phyloP scores from a whole-genome alignment of 1,140 invertebrate species.

The Pteromalus puparum region DNA sequence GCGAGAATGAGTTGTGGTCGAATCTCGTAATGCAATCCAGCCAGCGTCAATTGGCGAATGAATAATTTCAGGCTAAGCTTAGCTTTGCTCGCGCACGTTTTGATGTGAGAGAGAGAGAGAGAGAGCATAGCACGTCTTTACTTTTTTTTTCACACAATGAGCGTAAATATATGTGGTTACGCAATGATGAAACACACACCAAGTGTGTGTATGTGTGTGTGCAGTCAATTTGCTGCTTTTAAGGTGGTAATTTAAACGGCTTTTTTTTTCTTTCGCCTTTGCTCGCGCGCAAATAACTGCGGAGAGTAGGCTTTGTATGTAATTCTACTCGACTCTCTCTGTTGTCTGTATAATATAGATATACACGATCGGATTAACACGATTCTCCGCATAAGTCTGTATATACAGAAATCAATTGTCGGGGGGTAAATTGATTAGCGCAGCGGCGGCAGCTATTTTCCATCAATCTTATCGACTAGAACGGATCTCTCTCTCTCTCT shows the following conservation, averaged over 20 bases:
- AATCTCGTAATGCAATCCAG: conserved; percentile 30
- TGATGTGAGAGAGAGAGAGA: not conserved
- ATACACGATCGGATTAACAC: not conserved
- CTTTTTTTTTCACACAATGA: conserved; percentile 11
- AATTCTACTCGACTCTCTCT: not conserved
- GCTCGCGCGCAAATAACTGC: conserved; percentile 8
- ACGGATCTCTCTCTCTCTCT: not conserved
- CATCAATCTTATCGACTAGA: not conserved
- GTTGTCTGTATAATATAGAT: not conserved
- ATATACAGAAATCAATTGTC: not conserved
- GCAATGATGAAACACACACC: conserved; percentile 16
- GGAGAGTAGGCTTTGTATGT: not conserved
- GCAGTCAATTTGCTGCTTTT: conserved; percentile 7
- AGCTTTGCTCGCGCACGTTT: not conserved
- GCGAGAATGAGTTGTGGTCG: conserved; percentile 45
- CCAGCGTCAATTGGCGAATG: conserved; percentile 21
- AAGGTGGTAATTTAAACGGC: conserved; percentile 13
- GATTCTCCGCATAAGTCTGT: not conserved
- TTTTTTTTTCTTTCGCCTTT: conserved; percentile 6
- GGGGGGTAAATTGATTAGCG: not conserved
- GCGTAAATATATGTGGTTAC: conserved; percentile 28
- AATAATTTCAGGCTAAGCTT: conserved; percentile 38
- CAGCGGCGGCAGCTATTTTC: not conserved
- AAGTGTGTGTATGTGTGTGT: not conserved
- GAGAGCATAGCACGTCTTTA: conserved; percentile 16